These are phyloP conservation scores for Camponotus fellah DNA, from an alignment of 2,888 invertebrate species.

Conservation along the genomic window DNA sequence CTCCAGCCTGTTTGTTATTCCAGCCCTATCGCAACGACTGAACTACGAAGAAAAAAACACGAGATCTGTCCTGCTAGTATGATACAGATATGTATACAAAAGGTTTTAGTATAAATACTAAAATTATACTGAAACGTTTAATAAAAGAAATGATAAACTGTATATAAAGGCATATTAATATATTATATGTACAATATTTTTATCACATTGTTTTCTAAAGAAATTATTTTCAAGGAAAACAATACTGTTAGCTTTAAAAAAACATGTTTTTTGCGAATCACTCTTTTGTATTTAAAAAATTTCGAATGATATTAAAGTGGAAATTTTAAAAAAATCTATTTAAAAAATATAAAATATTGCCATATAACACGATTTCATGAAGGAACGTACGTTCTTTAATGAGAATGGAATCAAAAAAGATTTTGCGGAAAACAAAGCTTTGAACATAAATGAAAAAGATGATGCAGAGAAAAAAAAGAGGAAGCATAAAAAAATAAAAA, in stretches of 20 bases:
- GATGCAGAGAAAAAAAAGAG: slow-evolving; percentile 3
- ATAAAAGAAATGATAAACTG: not conserved
- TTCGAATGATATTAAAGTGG: not conserved
- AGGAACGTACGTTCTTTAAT: slow-evolving; percentile 6
- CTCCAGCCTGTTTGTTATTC: slow-evolving; percentile 72
- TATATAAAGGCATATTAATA: not conserved
- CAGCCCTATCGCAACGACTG: slow-evolving; percentile 62
- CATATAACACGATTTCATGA: not conserved
- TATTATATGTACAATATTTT: not conserved
- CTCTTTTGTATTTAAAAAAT: not conserved
- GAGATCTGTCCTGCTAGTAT: slow-evolving; percentile 45
- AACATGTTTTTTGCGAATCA: not conserved
- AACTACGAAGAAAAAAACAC: slow-evolving; percentile 64
- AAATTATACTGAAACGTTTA: not conserved
- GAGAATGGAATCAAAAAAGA: slow-evolving; percentile 25
- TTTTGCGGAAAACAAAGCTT: not conserved
- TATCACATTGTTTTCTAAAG: not conserved
- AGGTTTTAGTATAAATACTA: not conserved
- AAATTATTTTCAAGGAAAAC: not conserved
- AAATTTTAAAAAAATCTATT: slow-evolving; percentile 1
- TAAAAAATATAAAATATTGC: not conserved
- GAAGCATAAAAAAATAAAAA: slow-evolving; percentile 48
- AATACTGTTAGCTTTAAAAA: not conserved
- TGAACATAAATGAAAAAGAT: slow-evolving; percentile 14
- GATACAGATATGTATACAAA: not conserved